Evolutionary conservation across 2,113 vertebrate species (phyloP).

Genomic region (Passer domesticus): DNA sequence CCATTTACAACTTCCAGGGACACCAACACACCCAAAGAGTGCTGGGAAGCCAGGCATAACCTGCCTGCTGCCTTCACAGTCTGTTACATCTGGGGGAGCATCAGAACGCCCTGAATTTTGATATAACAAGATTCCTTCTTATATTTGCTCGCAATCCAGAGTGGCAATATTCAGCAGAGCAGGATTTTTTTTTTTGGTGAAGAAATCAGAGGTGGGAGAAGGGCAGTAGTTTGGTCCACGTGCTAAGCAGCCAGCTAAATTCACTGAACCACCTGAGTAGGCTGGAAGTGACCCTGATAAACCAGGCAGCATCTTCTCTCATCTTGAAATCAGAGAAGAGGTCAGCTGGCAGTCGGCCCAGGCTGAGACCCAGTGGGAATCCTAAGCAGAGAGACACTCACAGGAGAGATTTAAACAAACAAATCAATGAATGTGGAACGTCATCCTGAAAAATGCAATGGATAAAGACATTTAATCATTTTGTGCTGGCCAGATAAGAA

Average conservation of each 20-base stretch:
- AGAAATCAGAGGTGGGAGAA: not conserved
- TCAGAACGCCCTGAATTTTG: fast-evolving
- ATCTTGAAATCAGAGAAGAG: not conserved
- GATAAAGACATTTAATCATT: conserved; percentile 31
- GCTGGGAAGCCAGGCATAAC: not conserved
- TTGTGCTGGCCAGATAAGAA: not conserved
- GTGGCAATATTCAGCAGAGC: not conserved
- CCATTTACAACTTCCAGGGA: not conserved
- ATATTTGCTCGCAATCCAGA: not conserved
- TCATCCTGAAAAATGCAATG: not conserved
- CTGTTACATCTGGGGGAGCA: not conserved
- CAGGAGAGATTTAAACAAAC: not conserved
- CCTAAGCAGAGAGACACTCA: not conserved
- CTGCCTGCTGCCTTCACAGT: not conserved
- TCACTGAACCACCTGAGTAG: not conserved
- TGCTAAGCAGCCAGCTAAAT: not conserved
- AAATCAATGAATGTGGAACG: not conserved
- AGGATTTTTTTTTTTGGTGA: not conserved
- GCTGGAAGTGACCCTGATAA: not conserved
- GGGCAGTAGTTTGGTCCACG: fast-evolving
- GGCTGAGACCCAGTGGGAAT: not conserved
- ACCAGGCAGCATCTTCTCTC: not conserved
- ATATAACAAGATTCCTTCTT: not conserved
- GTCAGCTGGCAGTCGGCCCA: not conserved
- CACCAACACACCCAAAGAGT: not conserved